phyloP scores from a whole-genome alignment of 1,140 invertebrate species.

The Ylistrum balloti region DNA sequence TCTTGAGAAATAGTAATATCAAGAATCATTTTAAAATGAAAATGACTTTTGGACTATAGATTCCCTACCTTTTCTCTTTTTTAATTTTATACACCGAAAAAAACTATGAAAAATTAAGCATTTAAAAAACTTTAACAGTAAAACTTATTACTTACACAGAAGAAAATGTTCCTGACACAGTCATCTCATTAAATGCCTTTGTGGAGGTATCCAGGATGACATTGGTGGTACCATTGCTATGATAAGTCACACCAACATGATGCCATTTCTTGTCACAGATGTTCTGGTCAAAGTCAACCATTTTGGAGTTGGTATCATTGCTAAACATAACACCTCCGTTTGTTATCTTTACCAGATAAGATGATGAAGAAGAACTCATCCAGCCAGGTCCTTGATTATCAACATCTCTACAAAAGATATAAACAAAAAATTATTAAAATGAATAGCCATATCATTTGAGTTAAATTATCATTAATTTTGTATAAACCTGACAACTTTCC shows the following conservation, averaged over 20 bases:
- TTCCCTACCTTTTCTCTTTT: no score
- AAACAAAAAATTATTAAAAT: neutral
- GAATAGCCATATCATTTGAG: no score
- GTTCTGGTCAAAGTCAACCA: neutral
- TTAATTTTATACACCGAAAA: no score
- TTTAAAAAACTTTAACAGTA: no score
- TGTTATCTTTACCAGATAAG: neutral
- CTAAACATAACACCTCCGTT: neutral
- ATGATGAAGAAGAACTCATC: neutral
- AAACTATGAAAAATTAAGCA: no score
- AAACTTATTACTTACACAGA: neutral
- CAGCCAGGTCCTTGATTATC: neutral
- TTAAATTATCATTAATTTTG: no score
- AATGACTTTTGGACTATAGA: no score
- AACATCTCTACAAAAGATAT: neutral
- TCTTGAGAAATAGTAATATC: no score
- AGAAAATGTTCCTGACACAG: neutral
- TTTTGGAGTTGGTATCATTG: neutral
- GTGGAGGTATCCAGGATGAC: neutral
- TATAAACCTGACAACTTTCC: no score
- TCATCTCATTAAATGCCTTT: neutral
- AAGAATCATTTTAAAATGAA: no score
- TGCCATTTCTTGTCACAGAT: constrained; percentile 15
- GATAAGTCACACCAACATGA: neutral
- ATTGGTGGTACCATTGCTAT: neutral